Conservation (phyloP, 2,113 vertebrate genomes). For the Sturnira hondurensis region DNA sequence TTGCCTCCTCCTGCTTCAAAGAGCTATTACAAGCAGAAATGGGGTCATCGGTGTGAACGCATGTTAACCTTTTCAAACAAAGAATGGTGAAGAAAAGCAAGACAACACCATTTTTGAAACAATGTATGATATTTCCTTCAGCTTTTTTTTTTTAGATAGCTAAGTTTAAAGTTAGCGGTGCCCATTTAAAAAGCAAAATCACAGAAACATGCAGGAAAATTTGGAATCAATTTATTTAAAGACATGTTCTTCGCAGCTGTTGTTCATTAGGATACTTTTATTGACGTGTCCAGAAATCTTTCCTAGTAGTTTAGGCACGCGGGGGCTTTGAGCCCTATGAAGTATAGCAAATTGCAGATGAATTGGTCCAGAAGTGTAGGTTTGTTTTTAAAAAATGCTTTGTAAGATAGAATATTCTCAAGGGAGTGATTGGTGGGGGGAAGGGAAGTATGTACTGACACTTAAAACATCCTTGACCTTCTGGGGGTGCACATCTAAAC, state of each 20-base stretch:
- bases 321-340: conserved; percentile 77
- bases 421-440: conserved; percentile 53
- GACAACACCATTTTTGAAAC: conserved; percentile 54
- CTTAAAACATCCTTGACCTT: conserved; percentile 73
- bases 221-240: conserved; percentile 83
- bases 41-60: conserved; percentile 14
- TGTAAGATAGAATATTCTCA: conserved; percentile 70
- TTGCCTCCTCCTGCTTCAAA: background rate
- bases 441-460: conserved; percentile 49
- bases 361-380: conserved; percentile 78
- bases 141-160: conserved; percentile 37
- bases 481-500: conserved; percentile 71
- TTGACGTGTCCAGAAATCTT: conserved; percentile 80
- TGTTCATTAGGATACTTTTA: conserved; percentile 82
- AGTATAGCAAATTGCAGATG: conserved; percentile 84
- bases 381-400: conserved; percentile 40
- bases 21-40: conserved; percentile 36
- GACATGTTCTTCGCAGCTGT: conserved; percentile 80
- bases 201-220: conserved; percentile 72
- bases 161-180: conserved; percentile 59
- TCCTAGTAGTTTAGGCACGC: conserved; percentile 79
- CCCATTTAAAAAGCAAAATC: conserved; percentile 72
- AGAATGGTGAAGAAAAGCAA: conserved; percentile 50
- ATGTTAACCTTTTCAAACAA: conserved; percentile 57
- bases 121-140: conserved; percentile 8